Evolutionary conservation across 2,113 vertebrate species (phyloP).

Genomic region (Dendropsophus ebraccatus): DNA sequence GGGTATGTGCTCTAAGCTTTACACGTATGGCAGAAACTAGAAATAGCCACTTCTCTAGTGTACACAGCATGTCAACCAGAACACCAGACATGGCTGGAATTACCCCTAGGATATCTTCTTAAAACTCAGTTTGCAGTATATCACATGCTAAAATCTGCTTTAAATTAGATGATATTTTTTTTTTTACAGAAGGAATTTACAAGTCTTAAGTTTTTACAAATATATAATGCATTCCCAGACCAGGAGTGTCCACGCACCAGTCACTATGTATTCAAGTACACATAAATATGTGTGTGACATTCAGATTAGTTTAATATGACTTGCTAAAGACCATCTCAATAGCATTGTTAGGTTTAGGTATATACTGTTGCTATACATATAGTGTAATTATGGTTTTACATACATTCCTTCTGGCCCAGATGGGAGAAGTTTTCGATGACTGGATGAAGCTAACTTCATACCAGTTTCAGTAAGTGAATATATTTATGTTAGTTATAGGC

Average conservation of each 20-base stretch:
- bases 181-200: conserved; percentile 9
- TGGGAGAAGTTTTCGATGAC: not conserved
- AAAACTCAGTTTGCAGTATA: conserved; percentile 2
- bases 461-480: not conserved
- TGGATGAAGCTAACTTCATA: not conserved
- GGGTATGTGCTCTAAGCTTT: not conserved
- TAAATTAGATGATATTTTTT: not conserved
- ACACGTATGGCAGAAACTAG: not conserved
- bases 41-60: not conserved
- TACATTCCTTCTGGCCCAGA: not conserved
- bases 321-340: not conserved
- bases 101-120: conserved; percentile 12
- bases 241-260: conserved; percentile 12
- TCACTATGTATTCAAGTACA: not conserved
- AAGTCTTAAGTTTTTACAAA: conserved; percentile 6
- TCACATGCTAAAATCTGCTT: conserved; percentile 8
- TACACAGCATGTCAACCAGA: conserved; percentile 8
- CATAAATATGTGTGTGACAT: not conserved
- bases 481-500: not conserved
- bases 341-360: not conserved
- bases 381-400: conserved; percentile 10
- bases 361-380: not conserved
- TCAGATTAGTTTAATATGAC: not conserved
- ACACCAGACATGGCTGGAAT: conserved; percentile 18
- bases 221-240: conserved; percentile 33